phyloP scores from a whole-genome alignment of 2,113 vertebrate species.

The Forbesichthys agassizii region DNA sequence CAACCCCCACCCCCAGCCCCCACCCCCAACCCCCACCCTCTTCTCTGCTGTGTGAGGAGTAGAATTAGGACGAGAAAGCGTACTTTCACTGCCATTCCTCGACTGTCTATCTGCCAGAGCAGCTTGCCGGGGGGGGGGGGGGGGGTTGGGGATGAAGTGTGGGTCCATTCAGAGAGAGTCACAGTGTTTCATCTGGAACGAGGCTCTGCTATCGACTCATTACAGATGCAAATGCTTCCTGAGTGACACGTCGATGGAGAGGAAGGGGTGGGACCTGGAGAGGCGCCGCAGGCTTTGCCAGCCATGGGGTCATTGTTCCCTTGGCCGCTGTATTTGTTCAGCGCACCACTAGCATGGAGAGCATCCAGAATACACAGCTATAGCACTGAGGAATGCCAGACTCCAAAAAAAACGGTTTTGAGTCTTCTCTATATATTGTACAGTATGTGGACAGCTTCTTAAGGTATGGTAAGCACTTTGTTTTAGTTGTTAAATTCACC shows the following conservation, averaged over 20 bases:
- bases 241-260: slow-evolving; percentile 25
- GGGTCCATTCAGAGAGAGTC: slow-evolving; percentile 66
- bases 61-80: slow-evolving; percentile 52
- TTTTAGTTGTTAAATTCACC: no score
- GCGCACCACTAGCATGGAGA: slow-evolving; percentile 57
- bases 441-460: no score
- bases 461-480: no score
- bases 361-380: slow-evolving; percentile 62
- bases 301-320: slow-evolving; percentile 65
- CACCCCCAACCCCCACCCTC: neutral
- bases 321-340: slow-evolving; percentile 53
- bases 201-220: slow-evolving; percentile 65
- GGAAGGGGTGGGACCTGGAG: slow-evolving; percentile 46
- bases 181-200: slow-evolving; percentile 59
- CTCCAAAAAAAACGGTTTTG: no score
- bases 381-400: slow-evolving; percentile 59
- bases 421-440: no score
- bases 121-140: slow-evolving; percentile 62
- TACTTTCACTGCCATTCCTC: slow-evolving; percentile 52
- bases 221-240: slow-evolving; percentile 70
- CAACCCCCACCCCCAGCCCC: neutral
- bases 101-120: slow-evolving; percentile 65
- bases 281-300: slow-evolving; percentile 42
- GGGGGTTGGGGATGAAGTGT: slow-evolving; percentile 15
- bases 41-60: slow-evolving; percentile 47